These are phyloP conservation scores for Pitangus sulphuratus DNA, from an alignment of 2,797 vertebrate genomes.

Conservation along the genomic window DNA sequence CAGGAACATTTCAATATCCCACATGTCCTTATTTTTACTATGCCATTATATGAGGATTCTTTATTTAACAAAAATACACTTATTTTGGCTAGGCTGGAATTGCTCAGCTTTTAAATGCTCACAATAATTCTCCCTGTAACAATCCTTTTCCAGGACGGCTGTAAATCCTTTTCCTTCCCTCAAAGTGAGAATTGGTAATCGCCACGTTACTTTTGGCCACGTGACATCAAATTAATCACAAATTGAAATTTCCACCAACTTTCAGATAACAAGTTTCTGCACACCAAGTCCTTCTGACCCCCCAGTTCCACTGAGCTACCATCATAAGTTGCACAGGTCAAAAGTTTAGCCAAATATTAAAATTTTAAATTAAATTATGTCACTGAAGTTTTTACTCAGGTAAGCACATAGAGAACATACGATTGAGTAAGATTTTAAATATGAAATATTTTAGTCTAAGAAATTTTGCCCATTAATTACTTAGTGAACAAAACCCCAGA, in stretches of 20 bases:
- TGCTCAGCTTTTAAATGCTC: not conserved
- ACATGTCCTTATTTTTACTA: not conserved
- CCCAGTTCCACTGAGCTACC: fast-evolving
- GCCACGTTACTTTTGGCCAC: fast-evolving
- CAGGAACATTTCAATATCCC: not conserved
- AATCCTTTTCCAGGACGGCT: not conserved
- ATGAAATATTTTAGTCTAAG: not conserved
- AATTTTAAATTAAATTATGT: not conserved
- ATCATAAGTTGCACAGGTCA: fast-evolving
- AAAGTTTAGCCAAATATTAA: not conserved
- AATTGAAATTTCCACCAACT: not conserved
- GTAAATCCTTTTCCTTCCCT: not conserved
- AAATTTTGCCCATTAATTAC: not conserved
- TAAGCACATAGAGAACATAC: not conserved
- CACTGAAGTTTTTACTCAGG: not conserved
- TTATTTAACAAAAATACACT: not conserved
- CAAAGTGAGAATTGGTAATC: not conserved
- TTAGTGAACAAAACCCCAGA: not conserved
- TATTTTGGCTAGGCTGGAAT: not conserved
- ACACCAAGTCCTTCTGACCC: not conserved
- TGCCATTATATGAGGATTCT: not conserved
- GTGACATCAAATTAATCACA: fast-evolving
- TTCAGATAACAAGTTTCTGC: not conserved
- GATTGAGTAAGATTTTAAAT: not conserved
- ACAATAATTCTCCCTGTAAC: not conserved